Evolutionary conservation across 1,140 invertebrate genomes (phyloP), one percentile per base, ranked within the genome.

Genomic region (Arion vulgaris): DNA sequence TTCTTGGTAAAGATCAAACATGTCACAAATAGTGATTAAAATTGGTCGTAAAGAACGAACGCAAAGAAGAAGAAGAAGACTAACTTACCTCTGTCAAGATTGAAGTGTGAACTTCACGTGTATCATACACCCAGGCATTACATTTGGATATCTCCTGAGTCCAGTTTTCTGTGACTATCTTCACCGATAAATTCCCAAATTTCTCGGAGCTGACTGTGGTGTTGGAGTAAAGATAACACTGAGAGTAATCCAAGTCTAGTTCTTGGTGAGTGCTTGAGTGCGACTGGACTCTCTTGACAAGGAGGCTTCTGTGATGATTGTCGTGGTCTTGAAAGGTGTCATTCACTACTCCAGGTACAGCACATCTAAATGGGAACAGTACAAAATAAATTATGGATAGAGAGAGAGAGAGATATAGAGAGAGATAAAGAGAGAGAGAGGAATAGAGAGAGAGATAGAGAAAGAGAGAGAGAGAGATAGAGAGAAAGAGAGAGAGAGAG

Each of bases 351-450:
- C 81, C 83, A 34, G 86, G 86, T 19, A 87, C 83, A 0, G 69
- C 76, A 57, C 86, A 87, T 53, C 86, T 87, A 17, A 23, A 80
- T n/a, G n/a, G n/a, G n/a, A n/a, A n/a, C n/a, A n/a, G n/a, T 62
- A 45, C 69, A 9, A n/a, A n/a, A n/a, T n/a, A n/a, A n/a, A n/a
- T n/a, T n/a, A n/a, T n/a, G n/a, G n/a, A n/a, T n/a, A n/a, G n/a
- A n/a, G n/a, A n/a, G n/a, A n/a, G n/a, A n/a, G n/a, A n/a, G n/a
- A n/a, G n/a, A n/a, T n/a, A n/a, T n/a, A n/a, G n/a, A n/a, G n/a
- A n/a, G n/a, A n/a, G n/a, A n/a, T n/a, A n/a, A n/a, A n/a, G n/a
- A n/a, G n/a, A n/a, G n/a, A n/a, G n/a, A n/a, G n/a, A n/a, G n/a
- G n/a, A n/a, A n/a, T n/a, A n/a, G n/a, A n/a, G n/a, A n/a, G n/a